A percentile compares a stretch with the other conserved stretches of the same genome.
Evolutionary conservation across 2,113 vertebrate species (phyloP).

Genomic region (Pristiophorus japonicus): DNA sequence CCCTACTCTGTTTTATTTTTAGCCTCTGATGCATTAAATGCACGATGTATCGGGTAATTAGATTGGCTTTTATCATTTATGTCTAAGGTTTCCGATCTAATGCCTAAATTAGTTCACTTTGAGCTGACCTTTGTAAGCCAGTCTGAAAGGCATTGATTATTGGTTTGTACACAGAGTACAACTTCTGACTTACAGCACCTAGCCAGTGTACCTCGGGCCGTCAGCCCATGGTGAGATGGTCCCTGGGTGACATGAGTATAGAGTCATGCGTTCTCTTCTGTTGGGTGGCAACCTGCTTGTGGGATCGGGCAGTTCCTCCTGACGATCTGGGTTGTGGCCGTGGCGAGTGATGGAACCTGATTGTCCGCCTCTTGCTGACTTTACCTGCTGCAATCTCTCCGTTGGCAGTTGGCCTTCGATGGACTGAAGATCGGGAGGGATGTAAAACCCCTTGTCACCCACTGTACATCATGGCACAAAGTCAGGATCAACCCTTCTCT

Average conservation of each 20-base stretch:
- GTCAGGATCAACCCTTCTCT: neutral
- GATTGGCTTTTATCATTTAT: neutral
- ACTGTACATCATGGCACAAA: neutral
- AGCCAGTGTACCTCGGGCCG: neutral
- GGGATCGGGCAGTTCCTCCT: neutral
- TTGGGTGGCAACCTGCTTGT: no score
- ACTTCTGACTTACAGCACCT: neutral
- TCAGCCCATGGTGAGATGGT: neutral
- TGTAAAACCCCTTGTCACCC: neutral
- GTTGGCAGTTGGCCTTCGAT: neutral
- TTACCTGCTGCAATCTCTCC: neutral
- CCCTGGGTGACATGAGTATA: neutral
- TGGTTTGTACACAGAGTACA: neutral
- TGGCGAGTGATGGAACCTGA: neutral
- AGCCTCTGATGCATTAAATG: neutral
- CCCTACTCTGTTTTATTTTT: neutral
- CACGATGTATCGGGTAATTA: neutral
- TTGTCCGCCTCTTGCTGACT: neutral
- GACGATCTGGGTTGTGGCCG: neutral
- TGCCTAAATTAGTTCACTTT: neutral
- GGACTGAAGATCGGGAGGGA: neutral
- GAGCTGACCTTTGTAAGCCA: neutral
- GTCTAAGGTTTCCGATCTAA: neutral
- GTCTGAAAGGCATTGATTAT: neutral
- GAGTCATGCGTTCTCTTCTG: neutral